Conservation (phyloP, 1,140 invertebrate species). For the Atta colombica region DNA sequence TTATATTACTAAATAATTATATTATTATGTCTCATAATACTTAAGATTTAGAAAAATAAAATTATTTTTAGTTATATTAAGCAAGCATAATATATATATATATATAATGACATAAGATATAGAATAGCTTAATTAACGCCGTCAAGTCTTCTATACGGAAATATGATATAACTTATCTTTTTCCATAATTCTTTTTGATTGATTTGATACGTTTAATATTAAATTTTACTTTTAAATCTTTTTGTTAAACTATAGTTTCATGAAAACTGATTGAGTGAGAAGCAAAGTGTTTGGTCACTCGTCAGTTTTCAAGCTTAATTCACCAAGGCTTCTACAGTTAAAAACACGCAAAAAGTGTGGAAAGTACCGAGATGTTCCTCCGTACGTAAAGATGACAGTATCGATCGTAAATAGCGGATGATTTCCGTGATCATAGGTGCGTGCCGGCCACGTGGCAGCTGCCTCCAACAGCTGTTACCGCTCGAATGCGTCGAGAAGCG, state of each 20-base stretch:
- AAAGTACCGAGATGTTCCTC: not conserved
- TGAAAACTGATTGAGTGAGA: slow-evolving; percentile 22
- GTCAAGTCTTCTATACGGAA: not conserved
- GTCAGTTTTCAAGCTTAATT: not conserved
- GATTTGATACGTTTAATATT: not conserved
- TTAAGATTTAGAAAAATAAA: too few species aligned
- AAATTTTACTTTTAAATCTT: not conserved
- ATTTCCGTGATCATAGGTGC: slow-evolving; percentile 73
- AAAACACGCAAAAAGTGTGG: too few species aligned
- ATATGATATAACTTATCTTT: not conserved
- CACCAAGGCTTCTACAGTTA: not conserved
- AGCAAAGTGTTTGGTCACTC: slow-evolving; percentile 23
- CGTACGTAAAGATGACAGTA: slow-evolving; percentile 10
- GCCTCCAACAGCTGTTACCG: slow-evolving; percentile 77
- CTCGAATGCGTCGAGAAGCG: slow-evolving; percentile 70
- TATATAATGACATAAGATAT: not conserved
- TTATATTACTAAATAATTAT: too few species aligned
- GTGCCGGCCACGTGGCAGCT: slow-evolving; percentile 77
- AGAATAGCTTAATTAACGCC: not conserved
- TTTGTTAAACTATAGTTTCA: not conserved
- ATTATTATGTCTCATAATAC: too few species aligned
- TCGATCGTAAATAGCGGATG: slow-evolving; percentile 69
- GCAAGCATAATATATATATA: too few species aligned
- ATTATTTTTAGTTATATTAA: too few species aligned
- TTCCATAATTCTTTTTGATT: not conserved